Evolutionary conservation across 2,797 vertebrate species (phyloP).

Genomic region (Sebastes vulpes): DNA sequence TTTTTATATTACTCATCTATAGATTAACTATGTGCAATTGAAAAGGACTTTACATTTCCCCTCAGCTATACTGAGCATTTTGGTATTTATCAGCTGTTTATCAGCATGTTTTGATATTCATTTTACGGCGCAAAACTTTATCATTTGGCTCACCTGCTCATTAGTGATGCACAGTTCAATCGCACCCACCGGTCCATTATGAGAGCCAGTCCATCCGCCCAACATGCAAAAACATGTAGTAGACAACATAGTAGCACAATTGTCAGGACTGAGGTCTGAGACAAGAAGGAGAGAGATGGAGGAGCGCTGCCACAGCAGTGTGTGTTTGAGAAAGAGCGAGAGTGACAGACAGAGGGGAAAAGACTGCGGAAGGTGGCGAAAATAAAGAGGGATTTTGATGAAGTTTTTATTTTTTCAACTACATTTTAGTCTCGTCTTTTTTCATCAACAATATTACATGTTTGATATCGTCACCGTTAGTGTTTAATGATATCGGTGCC

Average conservation of each 20-base stretch:
- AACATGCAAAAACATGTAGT: too few species aligned
- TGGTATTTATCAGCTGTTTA: neutral
- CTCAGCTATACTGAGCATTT: neutral
- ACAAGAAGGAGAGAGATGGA: neutral
- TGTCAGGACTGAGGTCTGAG: neutral
- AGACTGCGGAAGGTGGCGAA: too few species aligned
- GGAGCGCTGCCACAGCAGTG: neutral
- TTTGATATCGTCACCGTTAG: too few species aligned
- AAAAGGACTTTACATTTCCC: neutral
- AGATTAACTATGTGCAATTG: neutral
- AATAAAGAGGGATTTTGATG: too few species aligned
- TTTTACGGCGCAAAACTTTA: neutral
- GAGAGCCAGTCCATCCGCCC: too few species aligned
- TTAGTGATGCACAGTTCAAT: too few species aligned
- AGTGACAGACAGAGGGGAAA: too few species aligned
- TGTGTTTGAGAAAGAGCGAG: neutral
- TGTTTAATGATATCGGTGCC: neutral
- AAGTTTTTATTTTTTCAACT: too few species aligned
- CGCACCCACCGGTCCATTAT: too few species aligned
- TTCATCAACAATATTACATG: accelerated
- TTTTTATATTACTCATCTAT: too few species aligned
- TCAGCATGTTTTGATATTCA: neutral
- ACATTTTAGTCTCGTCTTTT: too few species aligned
- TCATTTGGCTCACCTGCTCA: neutral
- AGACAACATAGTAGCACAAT: too few species aligned